These are phyloP conservation scores for Xanthorhoe designata DNA, from an alignment of 2,888 invertebrate genomes.

Conservation along the genomic window DNA sequence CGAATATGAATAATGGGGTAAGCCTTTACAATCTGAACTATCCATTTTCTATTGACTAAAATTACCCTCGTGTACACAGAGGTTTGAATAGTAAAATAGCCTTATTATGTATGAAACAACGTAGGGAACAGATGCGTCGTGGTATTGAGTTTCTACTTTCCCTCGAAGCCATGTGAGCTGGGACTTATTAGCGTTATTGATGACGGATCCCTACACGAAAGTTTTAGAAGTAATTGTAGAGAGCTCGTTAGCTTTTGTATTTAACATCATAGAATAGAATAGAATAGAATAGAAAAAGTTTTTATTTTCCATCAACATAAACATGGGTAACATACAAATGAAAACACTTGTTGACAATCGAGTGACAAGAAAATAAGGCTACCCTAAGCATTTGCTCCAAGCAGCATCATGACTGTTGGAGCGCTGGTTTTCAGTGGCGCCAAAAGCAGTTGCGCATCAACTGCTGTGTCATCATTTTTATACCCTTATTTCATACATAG, in stretches of 20 bases:
- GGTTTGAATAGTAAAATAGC: slow-evolving; percentile 12
- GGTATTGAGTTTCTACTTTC: slow-evolving; percentile 66
- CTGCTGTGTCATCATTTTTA: neutral
- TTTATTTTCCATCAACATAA: too few relatives aligned
- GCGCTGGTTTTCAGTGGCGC: too few relatives aligned
- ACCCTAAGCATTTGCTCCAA: too few relatives aligned
- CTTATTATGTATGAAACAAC: slow-evolving; percentile 27
- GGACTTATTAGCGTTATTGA: slow-evolving; percentile 44
- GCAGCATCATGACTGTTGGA: too few relatives aligned
- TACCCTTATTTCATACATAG: too few relatives aligned
- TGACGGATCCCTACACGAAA: slow-evolving; percentile 30
- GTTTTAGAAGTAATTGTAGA: slow-evolving; percentile 13
- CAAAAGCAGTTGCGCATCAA: too few relatives aligned
- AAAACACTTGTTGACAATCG: too few relatives aligned
- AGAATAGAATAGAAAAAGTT: too few relatives aligned
- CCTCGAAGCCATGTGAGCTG: slow-evolving; percentile 42
- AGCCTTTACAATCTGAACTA: neutral
- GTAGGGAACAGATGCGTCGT: slow-evolving; percentile 46
- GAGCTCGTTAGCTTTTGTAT: slow-evolving; percentile 3
- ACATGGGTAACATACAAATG: too few relatives aligned
- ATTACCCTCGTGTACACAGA: neutral
- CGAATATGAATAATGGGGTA: neutral
- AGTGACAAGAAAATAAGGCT: too few relatives aligned
- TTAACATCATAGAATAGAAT: too few relatives aligned
- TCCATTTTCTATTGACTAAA: neutral